phyloP scores from a whole-genome alignment of 2,797 vertebrate genomes.

The Aldrovandia affinis region DNA sequence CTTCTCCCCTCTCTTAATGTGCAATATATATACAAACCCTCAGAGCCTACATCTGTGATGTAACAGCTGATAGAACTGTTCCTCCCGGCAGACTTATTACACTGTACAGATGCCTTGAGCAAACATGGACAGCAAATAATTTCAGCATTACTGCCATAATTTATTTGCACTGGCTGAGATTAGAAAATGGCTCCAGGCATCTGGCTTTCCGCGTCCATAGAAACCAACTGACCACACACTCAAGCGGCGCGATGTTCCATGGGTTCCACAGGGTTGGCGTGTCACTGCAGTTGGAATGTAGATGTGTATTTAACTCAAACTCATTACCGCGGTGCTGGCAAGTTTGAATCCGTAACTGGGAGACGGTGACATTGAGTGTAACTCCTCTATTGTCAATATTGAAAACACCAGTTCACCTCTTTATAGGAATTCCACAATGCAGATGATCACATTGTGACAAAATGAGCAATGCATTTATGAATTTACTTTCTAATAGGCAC shows the following conservation, averaged over 20 bases:
- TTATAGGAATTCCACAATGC: no score
- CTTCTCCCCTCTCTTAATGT: slow-evolving; percentile 61
- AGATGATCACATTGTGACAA: no score
- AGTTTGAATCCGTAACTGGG: neutral
- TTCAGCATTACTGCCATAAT: neutral
- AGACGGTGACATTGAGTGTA: no score
- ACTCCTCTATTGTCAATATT: no score
- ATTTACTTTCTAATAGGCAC: no score
- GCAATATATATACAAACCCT: slow-evolving; percentile 54
- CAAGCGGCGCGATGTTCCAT: neutral
- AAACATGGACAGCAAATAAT: neutral
- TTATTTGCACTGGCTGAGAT: neutral
- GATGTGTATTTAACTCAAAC: neutral
- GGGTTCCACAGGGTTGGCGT: neutral
- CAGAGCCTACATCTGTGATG: slow-evolving; percentile 5
- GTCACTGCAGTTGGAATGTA: no score
- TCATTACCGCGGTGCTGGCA: neutral
- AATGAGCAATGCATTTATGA: no score
- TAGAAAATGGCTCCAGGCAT: neutral
- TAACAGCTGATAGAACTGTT: slow-evolving; percentile 13
- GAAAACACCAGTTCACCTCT: no score
- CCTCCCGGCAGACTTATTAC: neutral
- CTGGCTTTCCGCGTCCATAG: neutral
- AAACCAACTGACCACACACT: neutral
- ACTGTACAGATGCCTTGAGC: neutral